Percentiles rank a stretch among this genome's conserved stretches.
phyloP scores from a whole-genome alignment of 2,797 vertebrate species.

The Oryzias dopingdopingensis region DNA sequence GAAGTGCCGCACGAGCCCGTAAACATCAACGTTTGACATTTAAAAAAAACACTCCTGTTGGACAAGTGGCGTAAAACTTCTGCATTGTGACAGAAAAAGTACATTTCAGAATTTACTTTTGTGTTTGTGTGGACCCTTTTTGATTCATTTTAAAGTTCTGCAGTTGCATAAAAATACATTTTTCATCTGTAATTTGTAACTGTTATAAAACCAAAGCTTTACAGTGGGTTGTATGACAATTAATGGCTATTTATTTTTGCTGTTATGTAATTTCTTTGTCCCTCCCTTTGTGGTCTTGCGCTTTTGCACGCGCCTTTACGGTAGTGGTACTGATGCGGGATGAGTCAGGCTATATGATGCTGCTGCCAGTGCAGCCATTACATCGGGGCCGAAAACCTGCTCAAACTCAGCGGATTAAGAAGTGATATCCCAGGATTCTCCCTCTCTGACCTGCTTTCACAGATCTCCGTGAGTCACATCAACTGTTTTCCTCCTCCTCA shows the following conservation, averaged over 20 bases:
- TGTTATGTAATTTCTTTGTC: background rate
- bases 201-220: too few species aligned
- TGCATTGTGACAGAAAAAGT: too few species aligned
- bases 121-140: too few species aligned
- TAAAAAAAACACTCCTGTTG: background rate
- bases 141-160: too few species aligned
- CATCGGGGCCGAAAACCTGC: conserved; percentile 73
- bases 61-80: too few species aligned
- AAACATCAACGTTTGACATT: background rate
- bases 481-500: conserved; percentile 26
- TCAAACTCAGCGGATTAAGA: conserved; percentile 52
- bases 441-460: background rate
- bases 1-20: background rate
- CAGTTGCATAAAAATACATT: too few species aligned
- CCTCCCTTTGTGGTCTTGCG: conserved; percentile 28
- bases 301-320: conserved; percentile 72
- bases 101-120: too few species aligned
- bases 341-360: conserved; percentile 91
- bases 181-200: too few species aligned
- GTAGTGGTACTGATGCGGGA: conserved; percentile 85
- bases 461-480: conserved; percentile 9
- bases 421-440: conserved; percentile 38
- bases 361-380: conserved; percentile 88
- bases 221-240: too few species aligned
- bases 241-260: too few species aligned